Conservation (phyloP, 2,797 vertebrate species). For the Vultur gryphus region DNA sequence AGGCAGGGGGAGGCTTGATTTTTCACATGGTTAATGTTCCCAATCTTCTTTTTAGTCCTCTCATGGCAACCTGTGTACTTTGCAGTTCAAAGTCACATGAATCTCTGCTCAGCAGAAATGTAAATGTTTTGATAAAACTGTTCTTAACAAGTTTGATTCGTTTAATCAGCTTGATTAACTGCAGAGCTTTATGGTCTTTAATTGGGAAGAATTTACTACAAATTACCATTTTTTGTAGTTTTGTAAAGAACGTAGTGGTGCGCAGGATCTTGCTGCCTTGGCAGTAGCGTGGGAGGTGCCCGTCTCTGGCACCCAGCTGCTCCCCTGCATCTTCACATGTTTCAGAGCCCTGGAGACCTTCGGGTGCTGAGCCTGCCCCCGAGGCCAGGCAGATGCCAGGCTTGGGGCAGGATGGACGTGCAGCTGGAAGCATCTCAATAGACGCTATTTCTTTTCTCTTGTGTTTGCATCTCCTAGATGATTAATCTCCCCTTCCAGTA, state of each 20-base stretch:
- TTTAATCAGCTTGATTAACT: constrained; percentile 51
- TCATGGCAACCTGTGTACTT: constrained; percentile 51
- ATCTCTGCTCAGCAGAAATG: constrained; percentile 60
- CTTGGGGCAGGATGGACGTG: background rate
- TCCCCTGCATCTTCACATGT: background rate
- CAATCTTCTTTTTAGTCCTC: constrained; percentile 22
- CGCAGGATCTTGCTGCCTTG: background rate
- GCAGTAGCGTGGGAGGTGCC: background rate
- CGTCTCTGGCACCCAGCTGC: background rate
- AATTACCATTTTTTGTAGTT: constrained; percentile 5
- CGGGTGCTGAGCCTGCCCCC: fast-evolving
- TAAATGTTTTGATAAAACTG: constrained; percentile 70
- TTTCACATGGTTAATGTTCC: constrained; percentile 18
- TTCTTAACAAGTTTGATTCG: constrained; percentile 47
- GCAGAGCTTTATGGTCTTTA: background rate
- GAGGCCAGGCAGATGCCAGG: background rate
- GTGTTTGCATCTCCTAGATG: background rate
- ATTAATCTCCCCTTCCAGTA: background rate
- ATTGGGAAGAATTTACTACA: background rate
- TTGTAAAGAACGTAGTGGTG: background rate
- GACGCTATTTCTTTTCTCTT: background rate
- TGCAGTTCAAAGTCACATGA: constrained; percentile 40
- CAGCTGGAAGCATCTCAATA: background rate
- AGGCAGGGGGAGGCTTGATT: background rate
- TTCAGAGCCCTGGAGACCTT: background rate